A percentile compares a stretch with the other conserved stretches of the same genome.
Conservation (phyloP, 2,113 vertebrate species). For the Malaclemys terrapin region DNA sequence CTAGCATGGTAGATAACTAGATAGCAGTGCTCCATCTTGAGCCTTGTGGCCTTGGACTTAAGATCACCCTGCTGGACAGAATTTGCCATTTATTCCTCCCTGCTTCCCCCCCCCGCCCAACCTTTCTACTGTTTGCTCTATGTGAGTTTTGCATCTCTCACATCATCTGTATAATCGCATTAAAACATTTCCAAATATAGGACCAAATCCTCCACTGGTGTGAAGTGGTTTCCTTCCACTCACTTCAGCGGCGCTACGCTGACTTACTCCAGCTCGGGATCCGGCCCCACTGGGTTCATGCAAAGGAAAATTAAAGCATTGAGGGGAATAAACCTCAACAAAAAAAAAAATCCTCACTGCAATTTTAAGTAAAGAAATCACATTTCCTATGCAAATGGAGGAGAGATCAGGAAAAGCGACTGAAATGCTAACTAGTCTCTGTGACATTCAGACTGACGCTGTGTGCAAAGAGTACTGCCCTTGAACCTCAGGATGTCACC, state of each 20-base stretch:
- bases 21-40: not conserved
- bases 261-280: slow-evolving; percentile 26
- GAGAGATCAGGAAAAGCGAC: slow-evolving; percentile 47
- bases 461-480: slow-evolving; percentile 67
- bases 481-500: slow-evolving; percentile 64
- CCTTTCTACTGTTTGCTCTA: not conserved
- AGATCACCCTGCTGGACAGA: not conserved
- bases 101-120: not conserved
- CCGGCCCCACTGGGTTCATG: slow-evolving; percentile 7
- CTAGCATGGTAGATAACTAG: not conserved
- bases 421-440: slow-evolving; percentile 67
- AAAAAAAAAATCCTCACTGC: slow-evolving; percentile 54
- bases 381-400: slow-evolving; percentile 65
- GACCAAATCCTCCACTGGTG: slow-evolving; percentile 41
- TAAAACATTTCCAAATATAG: slow-evolving; percentile 1
- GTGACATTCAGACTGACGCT: slow-evolving; percentile 55
- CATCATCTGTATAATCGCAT: not conserved
- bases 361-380: slow-evolving; percentile 51
- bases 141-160: not conserved
- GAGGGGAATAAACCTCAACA: slow-evolving; percentile 39
- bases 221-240: not conserved
- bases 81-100: not conserved
- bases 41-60: not conserved
- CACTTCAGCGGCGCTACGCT: not conserved
- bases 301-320: slow-evolving; percentile 55